These are phyloP conservation scores for Sitta carolinensis DNA, from an alignment of 2,797 vertebrate genomes.

Conservation along the genomic window DNA sequence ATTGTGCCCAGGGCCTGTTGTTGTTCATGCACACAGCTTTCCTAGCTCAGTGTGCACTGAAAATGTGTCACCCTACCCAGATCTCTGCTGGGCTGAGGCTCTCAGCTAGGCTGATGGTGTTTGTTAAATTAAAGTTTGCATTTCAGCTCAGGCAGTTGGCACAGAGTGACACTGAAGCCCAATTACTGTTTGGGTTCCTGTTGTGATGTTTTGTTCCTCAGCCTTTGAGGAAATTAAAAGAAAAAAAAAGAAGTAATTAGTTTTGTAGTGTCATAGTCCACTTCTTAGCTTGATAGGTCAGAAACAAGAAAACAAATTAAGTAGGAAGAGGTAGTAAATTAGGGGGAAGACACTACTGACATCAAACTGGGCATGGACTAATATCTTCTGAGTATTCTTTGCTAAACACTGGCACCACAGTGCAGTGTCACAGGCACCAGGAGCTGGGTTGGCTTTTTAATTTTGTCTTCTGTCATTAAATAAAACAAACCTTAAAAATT, in stretches of 20 bases:
- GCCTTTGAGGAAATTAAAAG: background rate
- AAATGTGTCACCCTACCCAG: background rate
- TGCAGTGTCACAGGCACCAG: background rate
- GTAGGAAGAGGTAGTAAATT: background rate
- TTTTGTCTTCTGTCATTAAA: background rate
- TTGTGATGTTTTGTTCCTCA: slow-evolving; percentile 28
- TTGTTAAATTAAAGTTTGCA: slow-evolving; percentile 14
- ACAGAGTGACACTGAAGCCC: slow-evolving; percentile 27
- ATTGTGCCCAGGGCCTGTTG: background rate
- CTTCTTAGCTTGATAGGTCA: slow-evolving; percentile 11
- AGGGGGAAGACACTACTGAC: background rate
- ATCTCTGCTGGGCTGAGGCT: background rate
- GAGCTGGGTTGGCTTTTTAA: background rate
- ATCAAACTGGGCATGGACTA: background rate
- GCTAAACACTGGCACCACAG: background rate
- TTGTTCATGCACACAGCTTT: background rate
- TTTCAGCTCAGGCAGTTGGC: background rate
- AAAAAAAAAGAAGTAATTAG: slow-evolving; percentile 20
- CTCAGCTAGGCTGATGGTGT: background rate
- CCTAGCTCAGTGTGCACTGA: background rate
- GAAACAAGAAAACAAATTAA: slow-evolving; percentile 28
- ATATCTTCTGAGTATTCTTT: background rate
- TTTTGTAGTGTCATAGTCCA: slow-evolving; percentile 21
- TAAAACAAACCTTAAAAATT: background rate
- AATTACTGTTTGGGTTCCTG: slow-evolving; percentile 31